Evolutionary conservation across 2,797 vertebrate genomes (phyloP), one percentile per base, ranked within the genome.

Genomic region (Lindbergichthys nudifrons): DNA sequence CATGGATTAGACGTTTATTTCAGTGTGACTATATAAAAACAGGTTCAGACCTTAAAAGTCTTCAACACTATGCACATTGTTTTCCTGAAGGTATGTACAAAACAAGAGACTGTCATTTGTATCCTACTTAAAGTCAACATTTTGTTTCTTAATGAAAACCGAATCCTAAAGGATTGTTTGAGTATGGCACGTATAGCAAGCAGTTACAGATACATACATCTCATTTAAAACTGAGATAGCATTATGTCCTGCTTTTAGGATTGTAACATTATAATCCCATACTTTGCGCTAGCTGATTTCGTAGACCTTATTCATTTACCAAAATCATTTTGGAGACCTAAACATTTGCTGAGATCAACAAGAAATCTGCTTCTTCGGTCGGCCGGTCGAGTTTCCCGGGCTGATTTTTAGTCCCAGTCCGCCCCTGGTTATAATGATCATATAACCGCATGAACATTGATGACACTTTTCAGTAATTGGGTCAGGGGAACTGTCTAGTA

Each of bases 381-480:
- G n/a, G n/a, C n/a, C n/a, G n/a, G n/a, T 21, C 21, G 21, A 21
- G 21, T 21, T 21, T 21, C 21, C 21, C 21, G 21, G 21, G 21
- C 21, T 21, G 21, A 21, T 2, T 21, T 21, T 21, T 21, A 21
- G 21, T 21, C 21, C 21, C 21, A 21, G 21, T 21, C 21, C 21
- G 21, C 21, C 21, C n/a, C 21, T 21, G 21, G 64, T 43, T 39
- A 45, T 11, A 50, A 65, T 72, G 18, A 75, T 75, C 46, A 36
- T 39, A 15, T 45, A 72, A 42, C 69, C 2, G 16, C 51, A 57
- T 86, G 65, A 76, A 80, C 80, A 70, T 80, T 73, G 54, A 74
- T 70, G 79, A 75, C 71, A 54, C 73, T 82, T 77, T 48, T 53
- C 42, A 43, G 21, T 15, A 76, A 75, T 72, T 72, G 70, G 64